A percentile compares a stretch with the other conserved stretches of the same genome.
Conservation (phyloP, 1,140 invertebrate genomes). For the Brevipalpus yothersi region DNA sequence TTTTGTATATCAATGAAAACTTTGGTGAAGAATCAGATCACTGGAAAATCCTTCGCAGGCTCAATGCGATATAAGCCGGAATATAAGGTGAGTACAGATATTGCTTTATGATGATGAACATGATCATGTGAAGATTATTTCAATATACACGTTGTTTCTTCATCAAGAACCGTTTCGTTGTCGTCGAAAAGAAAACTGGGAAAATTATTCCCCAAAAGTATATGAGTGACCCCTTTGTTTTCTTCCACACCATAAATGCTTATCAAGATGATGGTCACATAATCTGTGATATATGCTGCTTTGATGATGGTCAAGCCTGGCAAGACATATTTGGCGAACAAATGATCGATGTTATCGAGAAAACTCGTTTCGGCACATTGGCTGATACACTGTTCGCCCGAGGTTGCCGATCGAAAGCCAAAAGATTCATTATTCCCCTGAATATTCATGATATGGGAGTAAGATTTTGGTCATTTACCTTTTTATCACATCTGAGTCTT, state of each 20-base stretch:
- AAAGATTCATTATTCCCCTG: constrained; percentile 5
- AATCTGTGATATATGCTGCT: constrained; percentile 52
- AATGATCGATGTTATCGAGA: not conserved
- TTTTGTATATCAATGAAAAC: constrained; percentile 35
- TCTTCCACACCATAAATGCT: constrained; percentile 66
- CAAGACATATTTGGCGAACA: not conserved
- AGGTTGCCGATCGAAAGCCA: not conserved
- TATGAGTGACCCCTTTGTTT: constrained; percentile 48
- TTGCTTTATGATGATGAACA: no score
- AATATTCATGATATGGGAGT: not conserved
- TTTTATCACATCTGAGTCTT: no score
- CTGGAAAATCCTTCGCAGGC: constrained; percentile 5
- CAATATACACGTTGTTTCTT: no score
- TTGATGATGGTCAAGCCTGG: constrained; percentile 36
- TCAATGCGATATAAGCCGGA: constrained; percentile 7
- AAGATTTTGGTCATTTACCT: not conserved
- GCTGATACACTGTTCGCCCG: not conserved
- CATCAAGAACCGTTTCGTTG: constrained; percentile 38
- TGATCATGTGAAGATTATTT: no score
- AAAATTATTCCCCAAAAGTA: constrained; percentile 26
- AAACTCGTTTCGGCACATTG: no score
- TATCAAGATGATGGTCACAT: constrained; percentile 44
- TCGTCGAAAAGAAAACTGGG: constrained; percentile 34
- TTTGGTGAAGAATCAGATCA: constrained; percentile 23
- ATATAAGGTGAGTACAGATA: not conserved